Evolutionary conservation across 2,888 invertebrate genomes (phyloP).

Genomic region (Eumacrocentrus americanus): DNA sequence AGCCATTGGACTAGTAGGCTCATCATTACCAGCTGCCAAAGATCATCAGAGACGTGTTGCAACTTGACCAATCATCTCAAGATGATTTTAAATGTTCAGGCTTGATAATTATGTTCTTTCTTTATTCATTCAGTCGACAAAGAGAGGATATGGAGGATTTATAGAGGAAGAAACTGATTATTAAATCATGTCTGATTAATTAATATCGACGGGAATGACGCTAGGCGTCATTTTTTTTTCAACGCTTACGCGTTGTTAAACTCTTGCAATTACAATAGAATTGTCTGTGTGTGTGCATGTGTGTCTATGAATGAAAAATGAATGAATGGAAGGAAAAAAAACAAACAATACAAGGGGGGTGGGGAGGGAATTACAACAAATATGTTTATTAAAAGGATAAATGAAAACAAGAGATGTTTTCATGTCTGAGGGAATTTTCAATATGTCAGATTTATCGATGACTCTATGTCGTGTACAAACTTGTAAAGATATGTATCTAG

Average conservation of each 20-base stretch:
- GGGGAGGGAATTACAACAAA: too few species aligned
- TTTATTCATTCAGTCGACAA: background rate
- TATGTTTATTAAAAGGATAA: too few species aligned
- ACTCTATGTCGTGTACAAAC: conserved; percentile 55
- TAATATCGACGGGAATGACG: background rate
- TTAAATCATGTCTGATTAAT: background rate
- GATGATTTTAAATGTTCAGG: conserved; percentile 57
- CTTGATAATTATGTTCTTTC: conserved; percentile 50
- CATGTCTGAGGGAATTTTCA: background rate
- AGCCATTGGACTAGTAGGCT: conserved; percentile 70
- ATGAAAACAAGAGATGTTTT: too few species aligned
- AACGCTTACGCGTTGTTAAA: background rate
- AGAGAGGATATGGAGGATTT: background rate
- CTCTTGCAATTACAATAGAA: background rate
- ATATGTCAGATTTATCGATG: conserved; percentile 43
- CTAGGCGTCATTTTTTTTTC: background rate
- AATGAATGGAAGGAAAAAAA: background rate
- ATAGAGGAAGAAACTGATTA: background rate
- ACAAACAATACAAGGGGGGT: too few species aligned
- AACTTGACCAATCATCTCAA: conserved; percentile 53
- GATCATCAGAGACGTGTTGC: conserved; percentile 44
- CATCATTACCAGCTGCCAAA: conserved; percentile 42
- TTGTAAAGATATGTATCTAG: conserved; percentile 51
- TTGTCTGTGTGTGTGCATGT: conserved; percentile 2
- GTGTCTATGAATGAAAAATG: conserved; percentile 7